Conservation (phyloP, 2,113 vertebrate genomes). For the Tylochromis polylepis region DNA sequence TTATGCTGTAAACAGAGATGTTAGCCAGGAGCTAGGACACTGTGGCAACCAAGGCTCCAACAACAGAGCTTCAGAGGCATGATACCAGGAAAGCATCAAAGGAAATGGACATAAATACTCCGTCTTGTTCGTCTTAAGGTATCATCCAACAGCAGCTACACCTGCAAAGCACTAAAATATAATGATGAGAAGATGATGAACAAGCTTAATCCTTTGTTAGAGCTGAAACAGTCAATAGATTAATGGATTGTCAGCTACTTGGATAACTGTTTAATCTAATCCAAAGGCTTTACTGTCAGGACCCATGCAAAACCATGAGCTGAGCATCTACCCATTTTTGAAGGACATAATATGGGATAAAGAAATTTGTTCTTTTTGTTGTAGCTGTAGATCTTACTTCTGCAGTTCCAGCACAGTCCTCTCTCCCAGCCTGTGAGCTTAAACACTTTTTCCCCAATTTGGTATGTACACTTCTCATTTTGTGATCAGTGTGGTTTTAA, state of each 20-base stretch:
- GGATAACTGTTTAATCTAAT: not conserved
- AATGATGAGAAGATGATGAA: not conserved
- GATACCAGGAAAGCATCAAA: slow-evolving; percentile 1
- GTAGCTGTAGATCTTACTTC: not conserved
- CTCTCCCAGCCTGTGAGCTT: not conserved
- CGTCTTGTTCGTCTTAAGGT: too few species aligned
- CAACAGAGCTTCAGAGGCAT: not conserved
- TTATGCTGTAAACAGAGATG: not conserved
- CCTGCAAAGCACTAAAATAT: not conserved
- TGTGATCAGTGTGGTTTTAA: not conserved
- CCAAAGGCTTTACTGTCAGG: not conserved
- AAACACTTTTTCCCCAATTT: not conserved
- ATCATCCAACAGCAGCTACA: not conserved
- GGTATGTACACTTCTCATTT: not conserved
- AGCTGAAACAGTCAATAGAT: not conserved
- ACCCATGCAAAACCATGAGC: not conserved
- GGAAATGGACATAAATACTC: not conserved
- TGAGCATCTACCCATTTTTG: not conserved
- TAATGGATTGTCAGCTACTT: not conserved
- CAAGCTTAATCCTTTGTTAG: not conserved
- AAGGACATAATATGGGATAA: not conserved
- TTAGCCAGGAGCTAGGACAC: not conserved
- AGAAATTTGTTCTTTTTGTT: not conserved
- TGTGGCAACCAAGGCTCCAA: not conserved
- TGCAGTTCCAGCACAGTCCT: not conserved